Base-by-base conservation (phyloP, 1,140 invertebrate genomes). In the Branchinecta lindahli region DNA sequence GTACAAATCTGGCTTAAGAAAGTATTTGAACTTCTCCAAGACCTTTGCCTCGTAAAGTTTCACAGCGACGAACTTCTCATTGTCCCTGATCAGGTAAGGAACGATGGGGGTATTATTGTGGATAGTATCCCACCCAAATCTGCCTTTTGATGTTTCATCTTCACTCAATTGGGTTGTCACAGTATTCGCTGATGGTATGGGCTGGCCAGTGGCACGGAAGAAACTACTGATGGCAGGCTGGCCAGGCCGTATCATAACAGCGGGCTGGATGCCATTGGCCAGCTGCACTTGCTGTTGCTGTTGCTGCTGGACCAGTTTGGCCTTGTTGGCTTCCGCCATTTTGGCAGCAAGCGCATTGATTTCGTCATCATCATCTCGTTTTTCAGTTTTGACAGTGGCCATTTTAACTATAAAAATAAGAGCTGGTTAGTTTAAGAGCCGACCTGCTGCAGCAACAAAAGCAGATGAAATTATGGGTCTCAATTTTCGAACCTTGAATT, bases 11-110 rank as follows among this genome's bases (percentile, higher is more conserved):
- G 87, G 85, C 78, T 91, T 87, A 46, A 92, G 80, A 75, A 86
- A 88, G 76, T 85, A 87, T 73, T 91, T 82, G 82, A 88, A 91
- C 83, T 88, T 69, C 72, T 69, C 73, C 73, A 68, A 71, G 10
- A 80, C 75, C 72, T 80, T 78, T 74, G 86, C 85, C 78, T 96
- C 93, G 66, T 94, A 87, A 83, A 96, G 94, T 46, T 91, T 83
- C 61, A 96, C 92, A 15, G 92, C 88, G 77, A 91, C 91, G 78
- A 91, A 95, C 77, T 91, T 90, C 75, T 93, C 90, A 66, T 85
- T 85, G 12, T 84, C 84, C 10, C 93, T 84, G 74, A 88, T 86
- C 69, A 97, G 90, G 75, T 89, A 94, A 2, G 94, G 94, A 78
- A 89, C 21, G 15, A 47, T 73, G 15, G 8, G 69, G 72, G n/a